Percentiles rank a stretch among this genome's conserved stretches.
Evolutionary conservation across 2,113 vertebrate species (phyloP).

Genomic region (Gallinago media): DNA sequence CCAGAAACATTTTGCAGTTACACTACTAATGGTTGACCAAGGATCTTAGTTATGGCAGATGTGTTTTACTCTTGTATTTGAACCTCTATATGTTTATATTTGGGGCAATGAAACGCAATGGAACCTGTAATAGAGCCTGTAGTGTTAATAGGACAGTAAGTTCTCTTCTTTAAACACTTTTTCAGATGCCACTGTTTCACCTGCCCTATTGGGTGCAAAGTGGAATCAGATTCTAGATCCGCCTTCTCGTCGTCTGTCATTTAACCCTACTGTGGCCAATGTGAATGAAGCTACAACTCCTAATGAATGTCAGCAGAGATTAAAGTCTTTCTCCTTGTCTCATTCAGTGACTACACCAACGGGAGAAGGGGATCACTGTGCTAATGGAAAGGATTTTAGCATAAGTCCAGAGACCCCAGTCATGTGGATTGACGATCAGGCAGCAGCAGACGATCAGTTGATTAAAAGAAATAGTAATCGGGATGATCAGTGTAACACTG

Average conservation of each 20-base stretch:
- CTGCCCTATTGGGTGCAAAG: conserved; percentile 89
- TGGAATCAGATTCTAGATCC: conserved; percentile 96
- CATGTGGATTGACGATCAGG: conserved; percentile 86
- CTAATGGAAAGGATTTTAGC: conserved; percentile 78
- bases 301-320: conserved; percentile 82
- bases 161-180: conserved; percentile 22
- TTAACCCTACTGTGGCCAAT: conserved; percentile 83
- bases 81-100: neutral
- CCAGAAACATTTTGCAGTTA: neutral
- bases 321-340: conserved; percentile 83
- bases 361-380: conserved; percentile 65
- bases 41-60: neutral
- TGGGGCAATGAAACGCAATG: neutral
- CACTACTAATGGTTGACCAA: neutral
- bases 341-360: conserved; percentile 64
- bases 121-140: neutral
- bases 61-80: neutral
- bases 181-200: conserved; percentile 90
- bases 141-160: neutral
- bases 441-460: conserved; percentile 77
- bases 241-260: conserved; percentile 80
- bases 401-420: conserved; percentile 75
- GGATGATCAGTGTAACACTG: conserved; percentile 63
- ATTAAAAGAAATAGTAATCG: conserved; percentile 67
- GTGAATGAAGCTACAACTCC: conserved; percentile 80